A percentile compares a stretch with the other conserved stretches of the same genome.
phyloP scores from a whole-genome alignment of 2,888 invertebrate genomes.

The Meloe dianella region DNA sequence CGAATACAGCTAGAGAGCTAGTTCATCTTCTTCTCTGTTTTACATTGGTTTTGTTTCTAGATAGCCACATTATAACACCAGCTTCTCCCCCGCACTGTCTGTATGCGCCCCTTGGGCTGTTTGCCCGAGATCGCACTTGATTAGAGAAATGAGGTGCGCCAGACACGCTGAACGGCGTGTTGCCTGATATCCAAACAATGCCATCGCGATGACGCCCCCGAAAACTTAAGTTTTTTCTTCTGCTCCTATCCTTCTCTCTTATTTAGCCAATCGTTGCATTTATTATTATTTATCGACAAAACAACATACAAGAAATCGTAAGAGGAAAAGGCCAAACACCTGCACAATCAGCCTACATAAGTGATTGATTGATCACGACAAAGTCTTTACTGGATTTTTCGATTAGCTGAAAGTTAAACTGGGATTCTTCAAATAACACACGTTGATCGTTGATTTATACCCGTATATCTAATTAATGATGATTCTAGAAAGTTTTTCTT shows the following conservation, averaged over 20 bases:
- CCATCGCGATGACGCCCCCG: conserved; percentile 33
- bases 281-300: neutral
- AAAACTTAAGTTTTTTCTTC: conserved; percentile 16
- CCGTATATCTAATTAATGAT: neutral
- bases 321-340: conserved; percentile 5
- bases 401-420: neutral
- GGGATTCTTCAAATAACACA: neutral
- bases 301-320: neutral
- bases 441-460: neutral
- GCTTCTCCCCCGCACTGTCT: conserved; percentile 25
- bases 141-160: conserved; percentile 50
- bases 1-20: conserved; percentile 47
- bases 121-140: conserved; percentile 52
- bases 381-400: conserved; percentile 3
- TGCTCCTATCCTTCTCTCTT: neutral
- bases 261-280: neutral
- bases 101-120: conserved; percentile 46
- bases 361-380: conserved; percentile 11
- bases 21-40: neutral
- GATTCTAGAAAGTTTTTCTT: neutral
- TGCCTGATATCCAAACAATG: conserved; percentile 39
- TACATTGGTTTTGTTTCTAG: neutral
- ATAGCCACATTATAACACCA: neutral
- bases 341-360: conserved; percentile 11
- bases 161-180: conserved; percentile 45